These are phyloP conservation scores for Lepisosteus oculatus DNA, from an alignment of 2,113 vertebrate species.

Conservation along the genomic window DNA sequence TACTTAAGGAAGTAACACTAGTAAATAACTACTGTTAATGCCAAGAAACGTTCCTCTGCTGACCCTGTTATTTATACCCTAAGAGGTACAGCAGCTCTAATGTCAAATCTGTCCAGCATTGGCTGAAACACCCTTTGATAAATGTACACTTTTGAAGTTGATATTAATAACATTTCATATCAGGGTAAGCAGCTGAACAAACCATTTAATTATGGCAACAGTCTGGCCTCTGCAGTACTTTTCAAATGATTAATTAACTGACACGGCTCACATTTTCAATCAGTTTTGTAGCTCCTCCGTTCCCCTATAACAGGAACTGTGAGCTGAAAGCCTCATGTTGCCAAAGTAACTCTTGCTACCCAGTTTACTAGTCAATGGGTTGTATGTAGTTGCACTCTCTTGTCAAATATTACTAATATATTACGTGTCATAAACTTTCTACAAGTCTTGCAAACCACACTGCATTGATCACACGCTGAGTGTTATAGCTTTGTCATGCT, in stretches of 20 bases:
- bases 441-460: background rate
- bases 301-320: background rate
- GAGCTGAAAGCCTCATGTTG: background rate
- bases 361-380: background rate
- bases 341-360: background rate
- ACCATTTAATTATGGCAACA: constrained; percentile 40
- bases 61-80: constrained; percentile 2
- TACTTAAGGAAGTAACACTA: background rate
- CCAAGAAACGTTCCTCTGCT: constrained; percentile 4
- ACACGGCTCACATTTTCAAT: constrained; percentile 8
- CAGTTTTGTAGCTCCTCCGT: background rate
- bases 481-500: no score
- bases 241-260: constrained; percentile 19
- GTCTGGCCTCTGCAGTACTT: background rate
- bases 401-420: no score
- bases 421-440: background rate
- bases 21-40: constrained; percentile 1
- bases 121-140: constrained; percentile 27
- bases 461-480: background rate
- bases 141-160: constrained; percentile 45
- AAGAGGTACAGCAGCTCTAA: background rate
- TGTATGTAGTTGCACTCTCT: no score
- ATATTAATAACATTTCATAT: constrained; percentile 47
- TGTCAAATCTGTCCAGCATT: constrained; percentile 9
- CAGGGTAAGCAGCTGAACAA: constrained; percentile 37